These are phyloP conservation scores for Aradophagus sp. DNA, from an alignment of 1,140 invertebrate species.

Conservation along the genomic window DNA sequence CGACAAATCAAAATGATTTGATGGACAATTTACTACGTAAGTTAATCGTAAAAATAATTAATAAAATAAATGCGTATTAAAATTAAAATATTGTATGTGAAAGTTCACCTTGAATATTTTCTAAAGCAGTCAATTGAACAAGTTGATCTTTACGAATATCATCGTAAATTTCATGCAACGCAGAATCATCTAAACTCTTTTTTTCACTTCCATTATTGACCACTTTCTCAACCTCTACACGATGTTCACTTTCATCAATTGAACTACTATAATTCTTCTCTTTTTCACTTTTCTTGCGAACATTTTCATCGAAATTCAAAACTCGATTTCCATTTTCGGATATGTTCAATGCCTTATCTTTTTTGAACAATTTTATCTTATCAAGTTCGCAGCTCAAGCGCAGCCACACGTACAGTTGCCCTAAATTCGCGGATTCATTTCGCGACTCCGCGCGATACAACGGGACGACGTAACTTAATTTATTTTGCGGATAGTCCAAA, in stretches of 20 bases:
- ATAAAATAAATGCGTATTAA: too few relatives aligned
- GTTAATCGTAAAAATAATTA: too few relatives aligned
- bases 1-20: too few relatives aligned
- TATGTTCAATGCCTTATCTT: constrained; percentile 7
- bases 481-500: constrained; percentile 67
- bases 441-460: constrained; percentile 52
- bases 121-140: neutral
- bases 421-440: constrained; percentile 52
- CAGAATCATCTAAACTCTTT: constrained; percentile 1
- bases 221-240: neutral
- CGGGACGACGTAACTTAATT: constrained; percentile 62
- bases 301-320: neutral
- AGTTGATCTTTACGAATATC: constrained; percentile 22
- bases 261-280: too few relatives aligned
- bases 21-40: too few relatives aligned
- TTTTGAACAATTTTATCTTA: constrained; percentile 59
- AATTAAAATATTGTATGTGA: too few relatives aligned
- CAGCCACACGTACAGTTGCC: constrained; percentile 66
- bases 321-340: constrained; percentile 1
- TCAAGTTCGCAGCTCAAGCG: constrained; percentile 63
- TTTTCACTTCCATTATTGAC: neutral
- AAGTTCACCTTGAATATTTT: constrained; percentile 2
- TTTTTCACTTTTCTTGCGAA: neutral
- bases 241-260: neutral
- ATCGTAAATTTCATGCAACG: constrained; percentile 15